Evolutionary conservation across 1,140 invertebrate species (phyloP).

Genomic region (Drosophila bipectinata): DNA sequence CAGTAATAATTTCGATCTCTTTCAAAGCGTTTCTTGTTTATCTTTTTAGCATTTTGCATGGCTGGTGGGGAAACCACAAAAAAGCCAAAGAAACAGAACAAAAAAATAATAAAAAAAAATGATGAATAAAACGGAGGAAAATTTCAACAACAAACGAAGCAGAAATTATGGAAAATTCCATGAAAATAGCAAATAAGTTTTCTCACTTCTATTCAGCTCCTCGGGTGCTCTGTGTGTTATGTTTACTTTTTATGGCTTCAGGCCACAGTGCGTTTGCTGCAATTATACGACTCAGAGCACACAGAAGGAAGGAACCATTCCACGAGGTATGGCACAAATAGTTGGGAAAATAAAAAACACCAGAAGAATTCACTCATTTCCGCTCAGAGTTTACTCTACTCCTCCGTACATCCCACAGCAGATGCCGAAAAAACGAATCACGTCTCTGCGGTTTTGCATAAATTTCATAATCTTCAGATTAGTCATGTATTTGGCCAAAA

Average conservation of each 20-base stretch:
- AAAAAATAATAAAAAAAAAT: conserved; percentile 9
- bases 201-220: conserved; percentile 35
- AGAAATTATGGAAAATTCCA: conserved; percentile 78
- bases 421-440: conserved; percentile 24
- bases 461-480: conserved; percentile 68
- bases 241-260: conserved; percentile 76
- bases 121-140: conserved; percentile 13
- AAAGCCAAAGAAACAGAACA: neutral
- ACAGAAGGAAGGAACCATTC: conserved; percentile 36
- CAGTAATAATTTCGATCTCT: conserved; percentile 67
- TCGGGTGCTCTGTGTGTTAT: conserved; percentile 46
- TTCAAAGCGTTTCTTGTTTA: conserved; percentile 55
- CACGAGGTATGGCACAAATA: conserved; percentile 25
- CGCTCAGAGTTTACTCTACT: conserved; percentile 51
- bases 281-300: conserved; percentile 74
- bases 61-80: conserved; percentile 47
- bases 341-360: conserved; percentile 54
- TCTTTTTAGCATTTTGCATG: conserved; percentile 67
- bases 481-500: conserved; percentile 48
- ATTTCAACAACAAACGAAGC: conserved; percentile 54
- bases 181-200: conserved; percentile 81
- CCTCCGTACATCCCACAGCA: conserved; percentile 17
- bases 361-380: conserved; percentile 69
- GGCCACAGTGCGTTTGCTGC: conserved; percentile 69
- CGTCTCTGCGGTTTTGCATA: conserved; percentile 51